Evolutionary conservation across 1,140 invertebrate species (phyloP), one percentile per base, ranked within the genome.

Genomic region (Drosophila takahashii): DNA sequence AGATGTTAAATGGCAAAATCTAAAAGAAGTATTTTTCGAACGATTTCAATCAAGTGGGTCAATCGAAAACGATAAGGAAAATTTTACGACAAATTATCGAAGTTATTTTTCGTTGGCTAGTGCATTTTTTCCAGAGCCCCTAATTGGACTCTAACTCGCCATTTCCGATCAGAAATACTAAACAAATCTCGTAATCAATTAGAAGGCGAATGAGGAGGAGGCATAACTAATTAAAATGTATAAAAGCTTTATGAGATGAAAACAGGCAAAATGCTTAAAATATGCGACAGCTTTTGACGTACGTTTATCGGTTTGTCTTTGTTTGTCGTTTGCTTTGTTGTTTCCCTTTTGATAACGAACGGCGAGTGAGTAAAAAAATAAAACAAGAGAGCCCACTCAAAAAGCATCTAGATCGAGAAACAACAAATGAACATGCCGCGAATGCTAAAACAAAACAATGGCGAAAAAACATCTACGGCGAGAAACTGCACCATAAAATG

Each of bases 361-460:
- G 18, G 27, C 42, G 66, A 71, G 41, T 71, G 47, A 11, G 16
- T 22, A 44, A 58, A 59, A 59, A 72, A 36, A 48, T 67, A 34
- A 27, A 64, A 64, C 18, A 64, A 39, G 15, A 32, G 48, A 54
- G 16, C 41, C 16, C 27, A 39, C 56, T 37, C 32, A 47, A 39
- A 39, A 29, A 47, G 22, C 50, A 50, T 29, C 8, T 34, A 54
- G 53, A 48, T 45, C 29, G 44, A 42, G 56, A 54, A 79, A 74
- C 50, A 52, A 60, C 59, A 60, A 71, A 76, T 59, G 59, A 77
- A 57, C 56, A 64, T 67, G 56, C 64, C 62, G 52, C 60, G 52
- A 76, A 58, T 76, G 52, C 53, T 53, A 22, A 75, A 76, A 77
- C 73, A 77, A 67, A 77, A 77, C 73, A 77, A 67, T 76, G 26